These are phyloP conservation scores for Patella caerulea DNA, from an alignment of 2,888 invertebrate species.

Conservation along the genomic window DNA sequence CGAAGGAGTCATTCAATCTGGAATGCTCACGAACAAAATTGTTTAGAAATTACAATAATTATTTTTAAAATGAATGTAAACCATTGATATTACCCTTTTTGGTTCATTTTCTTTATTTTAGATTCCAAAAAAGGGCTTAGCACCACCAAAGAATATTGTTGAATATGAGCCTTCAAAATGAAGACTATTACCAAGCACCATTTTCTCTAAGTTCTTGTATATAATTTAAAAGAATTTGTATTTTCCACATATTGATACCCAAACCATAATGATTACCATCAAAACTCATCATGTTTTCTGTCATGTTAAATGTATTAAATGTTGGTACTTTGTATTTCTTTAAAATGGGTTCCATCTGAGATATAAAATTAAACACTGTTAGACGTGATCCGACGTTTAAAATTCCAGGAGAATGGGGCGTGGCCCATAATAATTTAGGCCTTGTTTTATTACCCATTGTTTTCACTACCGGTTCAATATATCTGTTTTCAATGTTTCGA, in stretches of 20 bases:
- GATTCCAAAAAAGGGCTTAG: no score
- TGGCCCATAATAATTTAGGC: slow-evolving; percentile 32
- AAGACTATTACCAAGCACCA: slow-evolving; percentile 16
- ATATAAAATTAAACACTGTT: slow-evolving; percentile 12
- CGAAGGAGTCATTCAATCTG: no score
- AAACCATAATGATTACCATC: slow-evolving; percentile 35
- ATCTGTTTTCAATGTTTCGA: slow-evolving; percentile 4
- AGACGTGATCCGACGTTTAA: slow-evolving; percentile 26
- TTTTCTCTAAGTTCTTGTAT: slow-evolving; percentile 27
- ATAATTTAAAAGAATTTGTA: slow-evolving; percentile 28
- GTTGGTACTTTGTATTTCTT: slow-evolving; percentile 20
- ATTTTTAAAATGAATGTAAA: no score
- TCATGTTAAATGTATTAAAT: slow-evolving; percentile 34
- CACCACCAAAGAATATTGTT: no score
- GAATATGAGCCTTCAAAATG: no score
- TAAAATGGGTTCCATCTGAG: slow-evolving; percentile 14
- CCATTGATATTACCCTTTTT: no score
- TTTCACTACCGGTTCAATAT: slow-evolving; percentile 11
- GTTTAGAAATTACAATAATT: no score
- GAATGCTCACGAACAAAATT: no score
- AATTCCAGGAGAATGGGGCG: slow-evolving; percentile 33
- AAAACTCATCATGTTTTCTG: slow-evolving; percentile 33
- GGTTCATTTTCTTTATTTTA: no score
- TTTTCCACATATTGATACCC: slow-evolving; percentile 32
- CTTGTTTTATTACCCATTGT: not conserved